Conservation (phyloP, 2,888 invertebrate genomes). For the Drosophila prostipennis region DNA sequence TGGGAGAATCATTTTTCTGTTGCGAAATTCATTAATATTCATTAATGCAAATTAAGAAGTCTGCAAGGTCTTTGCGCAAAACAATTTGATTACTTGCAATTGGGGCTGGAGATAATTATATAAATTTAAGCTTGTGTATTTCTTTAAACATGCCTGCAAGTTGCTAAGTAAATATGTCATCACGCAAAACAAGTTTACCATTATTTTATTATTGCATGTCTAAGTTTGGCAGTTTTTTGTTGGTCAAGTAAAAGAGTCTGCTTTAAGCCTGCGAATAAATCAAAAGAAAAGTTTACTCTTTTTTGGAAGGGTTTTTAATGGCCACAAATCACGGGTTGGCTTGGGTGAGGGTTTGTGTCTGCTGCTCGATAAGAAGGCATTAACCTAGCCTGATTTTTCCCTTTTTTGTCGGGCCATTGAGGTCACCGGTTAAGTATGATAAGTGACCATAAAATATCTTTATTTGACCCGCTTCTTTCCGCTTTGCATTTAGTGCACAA, state of each 20-base stretch:
- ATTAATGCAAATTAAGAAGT: conserved; percentile 43
- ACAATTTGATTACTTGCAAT: background rate
- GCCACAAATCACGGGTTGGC: conserved; percentile 73
- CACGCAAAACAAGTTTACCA: conserved; percentile 73
- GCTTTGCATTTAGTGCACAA: conserved; percentile 19
- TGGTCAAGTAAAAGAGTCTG: conserved; percentile 1
- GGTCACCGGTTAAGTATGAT: conserved; percentile 64
- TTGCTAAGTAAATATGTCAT: conserved; percentile 62
- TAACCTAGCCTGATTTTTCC: conserved; percentile 20
- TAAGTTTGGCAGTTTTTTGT: conserved; percentile 27
- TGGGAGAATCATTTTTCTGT: conserved; percentile 45
- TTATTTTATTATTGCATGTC: conserved; percentile 80
- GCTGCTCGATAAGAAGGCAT: conserved; percentile 58
- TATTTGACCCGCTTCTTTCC: conserved; percentile 2
- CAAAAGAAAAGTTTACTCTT: conserved; percentile 67
- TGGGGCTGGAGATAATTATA: conserved; percentile 12
- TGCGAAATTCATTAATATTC: conserved; percentile 53
- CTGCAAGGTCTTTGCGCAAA: background rate
- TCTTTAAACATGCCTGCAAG: conserved; percentile 1
- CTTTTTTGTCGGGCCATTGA: conserved; percentile 10
- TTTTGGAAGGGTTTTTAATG: conserved; percentile 55
- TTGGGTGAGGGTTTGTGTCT: conserved; percentile 45
- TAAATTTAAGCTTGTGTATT: conserved; percentile 3
- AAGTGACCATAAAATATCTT: conserved; percentile 66
- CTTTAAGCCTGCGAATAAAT: conserved; percentile 64